A percentile compares a stretch with the other conserved stretches of the same genome.
phyloP scores from a whole-genome alignment of 2,888 invertebrate genomes.

The Willowsia nigromaculata region DNA sequence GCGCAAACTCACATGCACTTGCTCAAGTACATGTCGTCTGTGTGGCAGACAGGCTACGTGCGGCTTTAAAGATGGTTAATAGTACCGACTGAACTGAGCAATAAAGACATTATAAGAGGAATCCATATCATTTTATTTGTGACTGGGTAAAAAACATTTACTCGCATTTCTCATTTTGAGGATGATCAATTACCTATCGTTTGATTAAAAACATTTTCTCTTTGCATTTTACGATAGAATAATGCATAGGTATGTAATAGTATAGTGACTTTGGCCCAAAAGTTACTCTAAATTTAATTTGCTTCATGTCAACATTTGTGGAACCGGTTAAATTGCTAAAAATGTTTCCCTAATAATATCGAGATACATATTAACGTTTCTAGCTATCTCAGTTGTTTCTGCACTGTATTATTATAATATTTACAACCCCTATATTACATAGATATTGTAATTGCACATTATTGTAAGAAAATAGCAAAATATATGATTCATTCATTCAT shows the following conservation, averaged over 20 bases:
- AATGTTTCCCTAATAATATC: not conserved
- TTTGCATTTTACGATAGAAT: not conserved
- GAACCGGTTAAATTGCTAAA: not conserved
- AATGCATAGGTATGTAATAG: not conserved
- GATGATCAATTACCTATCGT: not conserved
- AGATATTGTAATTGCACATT: not conserved
- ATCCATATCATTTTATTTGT: not conserved
- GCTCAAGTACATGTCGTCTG: too few species aligned
- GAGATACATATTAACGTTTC: not conserved
- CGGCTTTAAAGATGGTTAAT: too few species aligned
- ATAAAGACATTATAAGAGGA: slow-evolving; percentile 8
- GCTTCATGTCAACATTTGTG: not conserved
- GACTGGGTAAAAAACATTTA: not conserved
- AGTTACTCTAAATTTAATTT: not conserved
- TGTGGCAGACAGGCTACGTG: too few species aligned
- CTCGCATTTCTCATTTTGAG: not conserved
- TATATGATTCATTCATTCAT: slow-evolving; percentile 59
- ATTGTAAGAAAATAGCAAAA: not conserved
- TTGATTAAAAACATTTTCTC: not conserved
- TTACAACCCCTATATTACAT: not conserved
- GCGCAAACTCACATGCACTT: too few species aligned
- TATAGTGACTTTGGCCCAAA: not conserved
- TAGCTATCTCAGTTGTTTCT: not conserved
- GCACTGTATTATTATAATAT: not conserved
- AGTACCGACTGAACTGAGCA: too few species aligned